A percentile compares a stretch with the other conserved stretches of the same genome.
These are phyloP conservation scores for Drosophila tripunctata DNA, from an alignment of 2,888 invertebrate genomes.

Conservation along the genomic window DNA sequence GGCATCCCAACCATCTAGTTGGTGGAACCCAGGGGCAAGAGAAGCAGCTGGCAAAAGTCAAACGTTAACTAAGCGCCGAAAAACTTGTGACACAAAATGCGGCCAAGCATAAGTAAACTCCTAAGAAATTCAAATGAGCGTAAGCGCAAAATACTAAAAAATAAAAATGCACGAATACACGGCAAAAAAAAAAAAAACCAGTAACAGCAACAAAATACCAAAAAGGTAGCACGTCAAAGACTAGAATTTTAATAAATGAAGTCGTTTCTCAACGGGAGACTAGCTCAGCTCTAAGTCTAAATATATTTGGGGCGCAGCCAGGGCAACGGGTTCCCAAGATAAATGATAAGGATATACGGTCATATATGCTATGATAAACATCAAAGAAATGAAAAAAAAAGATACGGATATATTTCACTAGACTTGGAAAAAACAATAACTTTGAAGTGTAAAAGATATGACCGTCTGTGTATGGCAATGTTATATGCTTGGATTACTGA, in stretches of 20 bases:
- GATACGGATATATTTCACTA: conserved; percentile 10
- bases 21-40: background rate
- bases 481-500: background rate
- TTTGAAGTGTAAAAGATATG: conserved; percentile 9
- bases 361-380: conserved; percentile 26
- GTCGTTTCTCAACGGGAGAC: conserved; percentile 31
- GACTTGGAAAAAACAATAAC: conserved; percentile 12
- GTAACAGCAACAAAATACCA: too few relatives aligned
- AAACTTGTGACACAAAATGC: conserved; percentile 74
- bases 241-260: conserved; percentile 73
- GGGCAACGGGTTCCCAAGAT: conserved; percentile 20
- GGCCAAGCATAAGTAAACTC: conserved; percentile 72
- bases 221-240: conserved; percentile 26
- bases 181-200: conserved; percentile 8
- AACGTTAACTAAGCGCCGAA: conserved; percentile 78
- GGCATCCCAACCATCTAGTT: background rate
- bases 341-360: conserved; percentile 21
- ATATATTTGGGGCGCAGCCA: conserved; percentile 11
- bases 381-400: conserved; percentile 35
- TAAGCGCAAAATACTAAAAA: conserved; percentile 56
- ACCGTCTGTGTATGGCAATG: background rate
- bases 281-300: background rate
- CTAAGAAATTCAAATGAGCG: conserved; percentile 77
- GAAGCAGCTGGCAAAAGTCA: conserved; percentile 64
- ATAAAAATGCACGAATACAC: conserved; percentile 15